Evolutionary conservation across 2,888 invertebrate species (phyloP).

Genomic region (Aphodius granarius): DNA sequence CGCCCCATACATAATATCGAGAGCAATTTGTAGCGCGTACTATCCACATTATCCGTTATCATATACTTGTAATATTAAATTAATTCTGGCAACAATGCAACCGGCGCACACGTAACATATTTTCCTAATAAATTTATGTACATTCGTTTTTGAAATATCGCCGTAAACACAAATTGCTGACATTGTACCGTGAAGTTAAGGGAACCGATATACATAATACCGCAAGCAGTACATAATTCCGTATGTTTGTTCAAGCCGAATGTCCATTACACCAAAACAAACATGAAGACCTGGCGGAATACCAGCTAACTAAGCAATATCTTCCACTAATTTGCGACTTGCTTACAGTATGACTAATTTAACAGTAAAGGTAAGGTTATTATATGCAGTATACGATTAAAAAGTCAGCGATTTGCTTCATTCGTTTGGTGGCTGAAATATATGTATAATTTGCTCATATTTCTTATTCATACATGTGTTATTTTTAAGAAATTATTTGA

Average conservation of each 20-base stretch:
- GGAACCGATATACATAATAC: conserved; percentile 9
- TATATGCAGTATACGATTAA: no score
- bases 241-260: conserved; percentile 24
- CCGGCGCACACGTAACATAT: neutral
- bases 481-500: no score
- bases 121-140: neutral
- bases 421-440: no score
- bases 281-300: conserved; percentile 24
- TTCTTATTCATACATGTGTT: no score
- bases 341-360: neutral
- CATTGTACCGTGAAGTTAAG: neutral
- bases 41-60: neutral
- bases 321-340: conserved; percentile 6
- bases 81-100: neutral
- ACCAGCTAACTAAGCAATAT: conserved; percentile 16
- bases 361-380: no score
- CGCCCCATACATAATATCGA: neutral
- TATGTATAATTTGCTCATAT: no score
- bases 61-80: neutral
- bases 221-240: conserved; percentile 21
- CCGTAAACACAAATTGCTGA: conserved; percentile 6
- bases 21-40: neutral
- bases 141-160: neutral
- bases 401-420: no score
- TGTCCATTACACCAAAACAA: conserved; percentile 22